Conservation (phyloP, 2,113 vertebrate genomes). For the Ursus arctos region DNA sequence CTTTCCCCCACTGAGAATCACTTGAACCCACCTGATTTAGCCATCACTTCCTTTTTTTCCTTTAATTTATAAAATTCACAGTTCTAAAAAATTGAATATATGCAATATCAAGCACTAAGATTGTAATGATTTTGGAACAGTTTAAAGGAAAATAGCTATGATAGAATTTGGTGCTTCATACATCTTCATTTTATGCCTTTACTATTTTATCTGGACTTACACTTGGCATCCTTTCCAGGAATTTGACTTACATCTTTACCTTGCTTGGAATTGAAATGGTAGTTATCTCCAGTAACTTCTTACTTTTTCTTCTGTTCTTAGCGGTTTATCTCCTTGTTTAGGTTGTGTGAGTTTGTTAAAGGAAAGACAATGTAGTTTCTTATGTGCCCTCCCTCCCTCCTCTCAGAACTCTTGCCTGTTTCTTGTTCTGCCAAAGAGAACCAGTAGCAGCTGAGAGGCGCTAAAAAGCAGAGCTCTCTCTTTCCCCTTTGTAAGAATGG, state of each 20-base stretch:
- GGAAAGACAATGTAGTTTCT: neutral
- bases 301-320: neutral
- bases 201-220: neutral
- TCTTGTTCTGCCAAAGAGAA: neutral
- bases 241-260: neutral
- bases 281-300: neutral
- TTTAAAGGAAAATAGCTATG: slow-evolving; percentile 40
- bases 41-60: neutral
- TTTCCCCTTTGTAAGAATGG: neutral
- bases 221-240: neutral
- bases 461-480: neutral
- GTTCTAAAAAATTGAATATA: neutral
- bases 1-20: neutral
- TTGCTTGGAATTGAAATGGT: neutral
- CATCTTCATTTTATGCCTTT: neutral
- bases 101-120: neutral
- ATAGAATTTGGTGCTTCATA: neutral
- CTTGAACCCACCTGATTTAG: neutral
- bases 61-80: neutral
- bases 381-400: neutral
- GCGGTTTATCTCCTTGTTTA: neutral
- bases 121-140: slow-evolving; percentile 1
- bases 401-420: neutral
- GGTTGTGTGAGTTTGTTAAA: neutral
- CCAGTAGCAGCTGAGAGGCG: neutral